These are phyloP conservation scores for Scylla paramamosain DNA, from an alignment of 1,140 invertebrate genomes.

Conservation along the genomic window DNA sequence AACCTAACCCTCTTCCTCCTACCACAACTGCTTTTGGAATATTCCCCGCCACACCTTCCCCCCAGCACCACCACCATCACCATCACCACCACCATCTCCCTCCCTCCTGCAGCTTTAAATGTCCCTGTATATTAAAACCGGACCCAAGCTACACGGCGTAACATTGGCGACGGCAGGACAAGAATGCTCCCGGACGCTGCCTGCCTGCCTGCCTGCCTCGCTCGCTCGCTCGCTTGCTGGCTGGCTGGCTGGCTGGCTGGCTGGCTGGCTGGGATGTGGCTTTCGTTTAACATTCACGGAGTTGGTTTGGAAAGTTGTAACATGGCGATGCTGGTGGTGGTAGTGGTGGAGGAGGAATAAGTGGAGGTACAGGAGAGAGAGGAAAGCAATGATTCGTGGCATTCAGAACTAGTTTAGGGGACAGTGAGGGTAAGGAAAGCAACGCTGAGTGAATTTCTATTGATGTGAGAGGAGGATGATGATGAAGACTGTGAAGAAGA, in stretches of 20 bases:
- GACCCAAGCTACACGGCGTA: not conserved
- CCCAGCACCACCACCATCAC: no score
- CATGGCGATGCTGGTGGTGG: no score
- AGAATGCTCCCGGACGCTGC: not conserved
- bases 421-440: no score
- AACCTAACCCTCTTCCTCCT: not conserved
- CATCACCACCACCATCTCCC: not conserved
- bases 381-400: not conserved
- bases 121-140: not conserved
- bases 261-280: not conserved
- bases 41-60: not conserved
- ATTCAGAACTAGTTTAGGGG: no score
- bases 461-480: not conserved
- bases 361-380: not conserved
- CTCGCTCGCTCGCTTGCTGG: no score
- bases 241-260: not conserved
- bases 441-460: no score
- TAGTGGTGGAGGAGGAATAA: not conserved
- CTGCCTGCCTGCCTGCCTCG: no score
- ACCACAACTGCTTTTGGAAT: not conserved
- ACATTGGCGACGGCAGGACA: not conserved
- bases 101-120: not conserved
- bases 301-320: not conserved
- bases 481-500: not conserved
- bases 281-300: constrained; percentile 14